phyloP scores from a whole-genome alignment of 2,888 invertebrate species.

The Eucera pruinosa region DNA sequence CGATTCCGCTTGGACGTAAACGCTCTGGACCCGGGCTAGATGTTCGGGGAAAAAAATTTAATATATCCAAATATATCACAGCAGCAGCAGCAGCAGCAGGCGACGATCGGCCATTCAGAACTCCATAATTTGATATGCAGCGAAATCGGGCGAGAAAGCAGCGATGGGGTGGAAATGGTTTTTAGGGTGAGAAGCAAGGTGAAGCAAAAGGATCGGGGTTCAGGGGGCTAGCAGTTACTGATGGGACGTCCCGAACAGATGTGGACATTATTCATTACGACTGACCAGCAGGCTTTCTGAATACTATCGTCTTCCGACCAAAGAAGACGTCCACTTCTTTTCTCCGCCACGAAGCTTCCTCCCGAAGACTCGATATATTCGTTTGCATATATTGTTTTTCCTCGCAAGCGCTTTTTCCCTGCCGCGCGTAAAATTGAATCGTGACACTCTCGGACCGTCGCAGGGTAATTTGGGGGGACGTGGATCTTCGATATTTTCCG shows the following conservation, averaged over 20 bases:
- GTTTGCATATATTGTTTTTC: slow-evolving; percentile 34
- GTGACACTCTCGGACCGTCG: not conserved
- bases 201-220: slow-evolving; percentile 60
- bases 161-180: slow-evolving; percentile 79
- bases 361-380: slow-evolving; percentile 42
- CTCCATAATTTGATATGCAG: slow-evolving; percentile 84
- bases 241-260: slow-evolving; percentile 82
- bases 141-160: slow-evolving; percentile 79
- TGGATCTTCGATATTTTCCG: not conserved
- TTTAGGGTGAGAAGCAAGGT: slow-evolving; percentile 71
- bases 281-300: slow-evolving; percentile 74
- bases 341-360: not conserved
- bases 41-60: slow-evolving; percentile 81
- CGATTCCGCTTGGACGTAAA: slow-evolving; percentile 54
- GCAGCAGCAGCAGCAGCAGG: slow-evolving; percentile 80
- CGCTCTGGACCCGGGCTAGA: slow-evolving; percentile 47
- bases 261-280: slow-evolving; percentile 83
- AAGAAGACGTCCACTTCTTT: slow-evolving; percentile 57
- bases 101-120: slow-evolving; percentile 83
- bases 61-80: slow-evolving; percentile 84
- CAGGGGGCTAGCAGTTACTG: slow-evolving; percentile 77
- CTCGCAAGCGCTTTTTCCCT: not conserved
- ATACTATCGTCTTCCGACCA: slow-evolving; percentile 62
- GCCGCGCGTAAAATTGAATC: slow-evolving; percentile 10
- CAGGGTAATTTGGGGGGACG: not conserved